A percentile compares a stretch with the other conserved stretches of the same genome.
phyloP scores from a whole-genome alignment of 2,113 vertebrate genomes.

The Tychaedon coryphoeus region DNA sequence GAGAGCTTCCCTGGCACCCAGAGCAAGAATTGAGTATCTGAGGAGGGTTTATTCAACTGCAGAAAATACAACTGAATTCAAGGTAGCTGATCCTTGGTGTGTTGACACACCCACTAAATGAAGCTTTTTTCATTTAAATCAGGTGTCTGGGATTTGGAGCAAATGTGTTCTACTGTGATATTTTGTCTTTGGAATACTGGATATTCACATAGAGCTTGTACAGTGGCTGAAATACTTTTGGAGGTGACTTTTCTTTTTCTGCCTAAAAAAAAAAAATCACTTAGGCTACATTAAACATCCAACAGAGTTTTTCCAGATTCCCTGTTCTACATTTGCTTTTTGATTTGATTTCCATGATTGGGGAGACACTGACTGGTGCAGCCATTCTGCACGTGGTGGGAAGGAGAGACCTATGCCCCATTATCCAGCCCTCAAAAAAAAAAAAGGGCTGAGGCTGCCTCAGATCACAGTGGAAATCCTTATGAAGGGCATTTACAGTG shows the following conservation, averaged over 20 bases:
- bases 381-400: background rate
- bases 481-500: background rate
- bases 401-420: fast-evolving
- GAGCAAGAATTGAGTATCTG: background rate
- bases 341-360: background rate
- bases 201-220: background rate
- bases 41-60: background rate
- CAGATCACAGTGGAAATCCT: background rate
- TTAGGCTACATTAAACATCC: fast-evolving
- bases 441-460: background rate
- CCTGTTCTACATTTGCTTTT: background rate
- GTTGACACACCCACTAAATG: background rate
- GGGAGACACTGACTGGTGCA: background rate
- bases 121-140: background rate
- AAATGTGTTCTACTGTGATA: background rate
- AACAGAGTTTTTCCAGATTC: background rate
- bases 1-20: background rate
- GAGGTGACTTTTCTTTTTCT: background rate
- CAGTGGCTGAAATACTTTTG: background rate
- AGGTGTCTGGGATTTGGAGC: background rate
- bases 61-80: background rate
- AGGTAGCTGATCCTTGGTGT: background rate
- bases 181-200: background rate
- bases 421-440: background rate
- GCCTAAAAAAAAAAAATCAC: background rate